Evolutionary conservation across 2,888 invertebrate genomes (phyloP), one percentile per base, ranked within the genome.

Genomic region (Idaea straminata): DNA sequence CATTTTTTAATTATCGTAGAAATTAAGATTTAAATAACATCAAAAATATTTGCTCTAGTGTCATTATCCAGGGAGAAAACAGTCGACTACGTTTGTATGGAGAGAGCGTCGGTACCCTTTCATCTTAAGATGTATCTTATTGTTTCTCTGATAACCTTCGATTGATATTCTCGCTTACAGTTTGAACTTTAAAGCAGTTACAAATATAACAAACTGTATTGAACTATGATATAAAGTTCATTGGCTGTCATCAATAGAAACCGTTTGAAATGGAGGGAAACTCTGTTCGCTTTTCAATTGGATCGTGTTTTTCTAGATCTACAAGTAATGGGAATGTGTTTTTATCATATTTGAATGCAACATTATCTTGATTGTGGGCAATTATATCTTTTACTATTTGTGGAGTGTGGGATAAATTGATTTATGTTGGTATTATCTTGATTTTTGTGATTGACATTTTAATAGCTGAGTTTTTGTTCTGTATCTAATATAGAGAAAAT

Each of bases 261-360:
- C 67, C 61, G 65, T 74, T 72, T 71, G 70, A 71, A 67, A 65
- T 66, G 64, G 63, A 68, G 79, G 75, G 83, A 85, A 84, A 84
- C 81, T 77, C n/a, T 65, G 65, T 72, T 73, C 75, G 74, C 74
- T 78, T 82, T 84, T 83, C 74, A 66, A 76, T 64, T 71, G 74
- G 75, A 72, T 75, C 77, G 71, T 58, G 67, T 72, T 75, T 66
- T 63, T 72, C 74, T 63, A 61, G 72, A 73, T 66, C 64, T 66
- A 66, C 63, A 63, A 69, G 72, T 70, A 47, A 76, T 77, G 77
- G 69, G 74, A 77, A 75, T 69, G 35, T 57, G 66, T 66, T 74
- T 74, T 76, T 78, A 70, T 47, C 47, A 47, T 47, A 47, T 47
- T 47, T 47, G 47, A 47, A 47, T 47, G 47, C 2, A 47, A 47